These are phyloP conservation scores for Peromyscus leucopus DNA, from an alignment of 2,113 vertebrate species.

Conservation along the genomic window DNA sequence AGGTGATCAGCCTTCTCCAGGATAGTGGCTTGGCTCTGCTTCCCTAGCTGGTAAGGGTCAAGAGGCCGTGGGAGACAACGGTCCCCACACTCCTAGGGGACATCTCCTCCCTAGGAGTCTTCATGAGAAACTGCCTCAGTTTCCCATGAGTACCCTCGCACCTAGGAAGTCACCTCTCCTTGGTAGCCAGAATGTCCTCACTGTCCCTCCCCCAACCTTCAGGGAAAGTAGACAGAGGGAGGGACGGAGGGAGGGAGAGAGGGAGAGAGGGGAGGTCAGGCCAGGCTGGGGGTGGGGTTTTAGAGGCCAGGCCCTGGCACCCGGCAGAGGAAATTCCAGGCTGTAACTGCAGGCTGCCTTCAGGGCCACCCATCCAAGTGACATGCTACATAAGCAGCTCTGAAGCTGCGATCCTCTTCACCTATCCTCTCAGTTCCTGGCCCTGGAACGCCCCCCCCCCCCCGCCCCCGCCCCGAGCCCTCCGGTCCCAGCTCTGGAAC, in stretches of 20 bases:
- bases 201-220: conserved; percentile 70
- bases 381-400: neutral
- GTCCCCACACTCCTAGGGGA: neutral
- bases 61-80: neutral
- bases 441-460: neutral
- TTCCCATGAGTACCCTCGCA: neutral
- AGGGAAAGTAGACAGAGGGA: conserved; percentile 62
- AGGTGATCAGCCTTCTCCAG: neutral
- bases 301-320: conserved; percentile 78
- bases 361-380: conserved; percentile 56
- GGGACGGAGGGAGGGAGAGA: conserved; percentile 48
- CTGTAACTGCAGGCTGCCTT: conserved; percentile 73
- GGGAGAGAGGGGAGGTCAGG: conserved; percentile 67
- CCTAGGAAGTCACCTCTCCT: conserved; percentile 63
- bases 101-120: neutral
- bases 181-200: conserved; percentile 38
- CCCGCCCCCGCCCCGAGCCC: neutral
- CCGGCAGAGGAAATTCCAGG: conserved; percentile 77
- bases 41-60: neutral
- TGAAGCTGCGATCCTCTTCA: neutral
- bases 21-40: neutral
- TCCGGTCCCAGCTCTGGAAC: neutral
- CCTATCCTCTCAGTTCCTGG: neutral
- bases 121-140: conserved; percentile 2
- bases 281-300: conserved; percentile 71